Percentiles rank a stretch among this genome's conserved stretches.
Conservation (phyloP, 1,140 invertebrate genomes). For the Drosophila ironensis region DNA sequence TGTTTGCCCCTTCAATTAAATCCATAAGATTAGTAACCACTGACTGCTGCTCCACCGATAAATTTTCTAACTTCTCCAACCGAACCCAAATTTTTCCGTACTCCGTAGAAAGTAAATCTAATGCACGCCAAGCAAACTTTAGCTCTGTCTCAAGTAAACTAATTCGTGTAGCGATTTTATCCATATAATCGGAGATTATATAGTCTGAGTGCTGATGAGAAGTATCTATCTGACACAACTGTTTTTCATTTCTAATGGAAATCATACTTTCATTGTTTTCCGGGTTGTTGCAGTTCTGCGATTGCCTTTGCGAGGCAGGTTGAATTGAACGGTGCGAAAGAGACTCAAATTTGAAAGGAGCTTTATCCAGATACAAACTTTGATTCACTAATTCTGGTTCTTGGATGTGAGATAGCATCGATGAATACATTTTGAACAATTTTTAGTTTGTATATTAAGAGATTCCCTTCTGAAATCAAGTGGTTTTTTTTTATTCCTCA, state of each 20-base stretch:
- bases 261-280: conserved; percentile 49
- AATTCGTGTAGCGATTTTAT: conserved; percentile 91
- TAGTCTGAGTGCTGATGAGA: conserved; percentile 84
- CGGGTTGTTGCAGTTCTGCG: conserved; percentile 5
- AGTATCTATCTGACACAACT: conserved; percentile 66
- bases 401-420: neutral
- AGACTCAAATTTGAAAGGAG: neutral
- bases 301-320: neutral
- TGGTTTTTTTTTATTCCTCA: neutral
- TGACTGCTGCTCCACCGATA: conserved; percentile 94
- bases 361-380: neutral
- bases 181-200: conserved; percentile 93
- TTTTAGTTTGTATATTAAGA: no score
- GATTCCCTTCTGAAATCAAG: no score
- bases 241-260: conserved; percentile 70
- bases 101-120: conserved; percentile 94
- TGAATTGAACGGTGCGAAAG: no score
- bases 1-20: conserved; percentile 84
- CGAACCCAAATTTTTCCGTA: conserved; percentile 97
- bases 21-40: conserved; percentile 94
- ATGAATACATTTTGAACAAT: neutral
- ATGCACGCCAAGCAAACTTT: conserved; percentile 94
- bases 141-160: conserved; percentile 94
- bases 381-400: neutral
- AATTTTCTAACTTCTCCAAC: conserved; percentile 93